Evolutionary conservation across 2,797 vertebrate species (phyloP).

Genomic region (Malurus leucopterus): DNA sequence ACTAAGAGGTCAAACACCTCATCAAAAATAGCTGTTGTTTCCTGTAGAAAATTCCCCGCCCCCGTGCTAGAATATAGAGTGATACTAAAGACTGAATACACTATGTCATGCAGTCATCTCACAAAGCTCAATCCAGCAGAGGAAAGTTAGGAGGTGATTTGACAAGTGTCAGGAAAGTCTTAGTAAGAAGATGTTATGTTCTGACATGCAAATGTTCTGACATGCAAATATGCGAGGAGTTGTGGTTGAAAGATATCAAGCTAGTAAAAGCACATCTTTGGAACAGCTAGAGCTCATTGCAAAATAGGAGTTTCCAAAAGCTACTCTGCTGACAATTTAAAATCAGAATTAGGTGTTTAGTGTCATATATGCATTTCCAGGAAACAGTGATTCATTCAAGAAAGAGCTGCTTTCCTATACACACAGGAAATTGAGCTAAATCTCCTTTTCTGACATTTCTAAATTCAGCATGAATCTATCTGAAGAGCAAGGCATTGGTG

Average conservation of each 20-base stretch:
- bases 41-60: not conserved
- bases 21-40: not conserved
- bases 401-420: not conserved
- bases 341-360: not conserved
- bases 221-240: not conserved
- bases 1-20: not conserved
- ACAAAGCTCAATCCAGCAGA: not conserved
- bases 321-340: not conserved
- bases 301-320: not conserved
- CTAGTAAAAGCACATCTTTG: not conserved
- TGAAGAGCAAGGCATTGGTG: not conserved
- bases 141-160: not conserved
- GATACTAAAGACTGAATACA: not conserved
- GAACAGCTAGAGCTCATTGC: not conserved
- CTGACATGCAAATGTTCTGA: not conserved
- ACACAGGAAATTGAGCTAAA: not conserved
- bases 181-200: not conserved
- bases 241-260: not conserved
- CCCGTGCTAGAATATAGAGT: not conserved
- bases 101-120: not conserved
- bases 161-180: not conserved
- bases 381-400: not conserved
- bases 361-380: not conserved
- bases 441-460: not conserved
- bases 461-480: not conserved